Evolutionary conservation across 2,113 vertebrate species (phyloP).

Genomic region (Menidia beryllina): DNA sequence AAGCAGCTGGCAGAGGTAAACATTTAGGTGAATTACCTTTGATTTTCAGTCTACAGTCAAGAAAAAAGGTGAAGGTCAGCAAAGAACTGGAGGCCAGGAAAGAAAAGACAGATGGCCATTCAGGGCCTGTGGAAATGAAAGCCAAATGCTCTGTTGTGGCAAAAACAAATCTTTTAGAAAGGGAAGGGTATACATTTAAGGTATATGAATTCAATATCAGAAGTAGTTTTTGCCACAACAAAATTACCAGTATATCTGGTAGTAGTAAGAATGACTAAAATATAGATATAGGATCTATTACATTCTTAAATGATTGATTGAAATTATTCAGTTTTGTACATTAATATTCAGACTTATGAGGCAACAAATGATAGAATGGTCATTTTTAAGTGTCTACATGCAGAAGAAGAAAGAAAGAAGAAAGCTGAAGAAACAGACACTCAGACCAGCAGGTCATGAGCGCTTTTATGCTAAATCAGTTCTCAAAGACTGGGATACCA

Average conservation of each 20-base stretch:
- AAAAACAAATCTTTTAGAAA: constrained; percentile 41
- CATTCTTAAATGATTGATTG: too few species aligned
- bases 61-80: constrained; percentile 37
- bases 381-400: not conserved
- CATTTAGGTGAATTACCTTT: not conserved
- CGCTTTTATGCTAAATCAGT: not conserved
- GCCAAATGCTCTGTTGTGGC: constrained; percentile 19
- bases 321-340: too few species aligned
- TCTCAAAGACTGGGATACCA: not conserved
- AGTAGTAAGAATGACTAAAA: too few species aligned
- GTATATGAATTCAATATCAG: constrained; percentile 31
- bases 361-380: not conserved
- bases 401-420: too few species aligned
- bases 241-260: too few species aligned
- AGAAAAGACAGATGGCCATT: constrained; percentile 3
- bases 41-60: constrained; percentile 28
- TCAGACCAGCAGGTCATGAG: not conserved
- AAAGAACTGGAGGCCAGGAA: constrained; percentile 11
- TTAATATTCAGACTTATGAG: not conserved
- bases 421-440: not conserved
- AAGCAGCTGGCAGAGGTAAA: constrained; percentile 7
- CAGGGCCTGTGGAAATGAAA: constrained; percentile 12
- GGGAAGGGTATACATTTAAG: constrained; percentile 46
- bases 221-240: too few species aligned
- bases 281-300: not conserved